Base-by-base conservation (phyloP, 2,888 invertebrate genomes). In the Mesorhabditis sp. region DNA sequence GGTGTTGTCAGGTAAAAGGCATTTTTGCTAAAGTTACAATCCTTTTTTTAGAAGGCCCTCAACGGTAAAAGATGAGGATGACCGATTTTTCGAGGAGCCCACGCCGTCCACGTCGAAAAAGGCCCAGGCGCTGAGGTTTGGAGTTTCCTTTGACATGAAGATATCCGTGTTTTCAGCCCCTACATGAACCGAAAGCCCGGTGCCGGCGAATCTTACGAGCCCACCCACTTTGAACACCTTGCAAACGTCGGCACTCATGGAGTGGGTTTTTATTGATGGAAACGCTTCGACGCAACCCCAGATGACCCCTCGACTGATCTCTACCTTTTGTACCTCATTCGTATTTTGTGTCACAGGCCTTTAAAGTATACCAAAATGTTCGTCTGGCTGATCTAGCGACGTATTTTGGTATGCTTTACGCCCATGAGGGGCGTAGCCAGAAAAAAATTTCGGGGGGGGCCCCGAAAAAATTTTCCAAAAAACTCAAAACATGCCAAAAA, bases 201-300 rank as follows among this genome's bases (percentile, higher is more conserved):
- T 4, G 71, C 73, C 43, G 81, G 81, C 45, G 77, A 79, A 70
- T 72, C 80, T 13, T 84, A 84, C 71, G 81, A 84, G 69, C 84
- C 84, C 41, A 83, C 84, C 15, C 72, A 72, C 28, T 72, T 77
- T 63, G 84, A 84, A 65, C 84, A 84, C 68, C 64, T 79, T 7
- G 84, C 84, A 2, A 84, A 84, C 72, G 79, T 78, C 4, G 43
- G 80, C 41, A 77, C 82, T 1, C 84, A 84, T 69, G 84, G 75
- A 66, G 79, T 81, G 62, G 62, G 69, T 70, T 42, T 66, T 66
- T 3, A 3, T 66, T 43, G 13, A 3, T 66, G 28, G 28, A 28
- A 28, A 28, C 2, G 28, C 28, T 28, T 28, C 28, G 28, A 2
- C 28, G 28, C 28, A 28, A 28, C 28, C 2, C 2, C 2, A 28